phyloP scores from a whole-genome alignment of 2,888 invertebrate species.

The Osedax fenrisi region DNA sequence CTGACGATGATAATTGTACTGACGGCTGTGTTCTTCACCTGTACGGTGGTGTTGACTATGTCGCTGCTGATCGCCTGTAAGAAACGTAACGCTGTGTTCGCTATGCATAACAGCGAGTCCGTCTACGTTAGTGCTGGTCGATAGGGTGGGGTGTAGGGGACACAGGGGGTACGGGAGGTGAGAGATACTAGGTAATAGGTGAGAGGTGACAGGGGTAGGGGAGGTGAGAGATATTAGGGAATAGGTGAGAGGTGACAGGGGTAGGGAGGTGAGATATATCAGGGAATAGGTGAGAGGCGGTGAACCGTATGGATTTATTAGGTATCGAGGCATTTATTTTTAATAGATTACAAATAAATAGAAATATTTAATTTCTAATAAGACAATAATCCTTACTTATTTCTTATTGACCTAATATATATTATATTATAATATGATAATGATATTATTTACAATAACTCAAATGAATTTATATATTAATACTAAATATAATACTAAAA shows the following conservation, averaged over 20 bases:
- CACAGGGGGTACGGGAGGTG: not conserved
- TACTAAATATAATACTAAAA: no score
- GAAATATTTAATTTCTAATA: no score
- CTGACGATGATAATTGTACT: slow-evolving; percentile 40
- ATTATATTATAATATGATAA: no score
- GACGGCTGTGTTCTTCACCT: slow-evolving; percentile 42
- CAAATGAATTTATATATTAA: no score
- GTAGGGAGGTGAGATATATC: not conserved
- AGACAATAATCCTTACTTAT: no score
- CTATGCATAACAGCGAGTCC: slow-evolving; percentile 40
- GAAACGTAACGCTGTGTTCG: slow-evolving; percentile 47
- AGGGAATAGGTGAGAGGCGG: not conserved
- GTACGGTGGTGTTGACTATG: slow-evolving; percentile 42
- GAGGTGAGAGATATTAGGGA: not conserved
- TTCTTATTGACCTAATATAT: no score
- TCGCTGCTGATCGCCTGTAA: slow-evolving; percentile 44
- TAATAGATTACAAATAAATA: no score
- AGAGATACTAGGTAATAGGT: not conserved
- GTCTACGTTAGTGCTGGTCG: not conserved
- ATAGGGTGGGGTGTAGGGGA: not conserved
- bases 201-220: not conserved
- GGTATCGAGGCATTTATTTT: no score
- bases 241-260: not conserved
- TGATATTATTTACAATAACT: no score
- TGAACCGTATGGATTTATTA: no score